Conservation (phyloP, 1,140 invertebrate genomes). For the Dendrolimus kikuchii region DNA sequence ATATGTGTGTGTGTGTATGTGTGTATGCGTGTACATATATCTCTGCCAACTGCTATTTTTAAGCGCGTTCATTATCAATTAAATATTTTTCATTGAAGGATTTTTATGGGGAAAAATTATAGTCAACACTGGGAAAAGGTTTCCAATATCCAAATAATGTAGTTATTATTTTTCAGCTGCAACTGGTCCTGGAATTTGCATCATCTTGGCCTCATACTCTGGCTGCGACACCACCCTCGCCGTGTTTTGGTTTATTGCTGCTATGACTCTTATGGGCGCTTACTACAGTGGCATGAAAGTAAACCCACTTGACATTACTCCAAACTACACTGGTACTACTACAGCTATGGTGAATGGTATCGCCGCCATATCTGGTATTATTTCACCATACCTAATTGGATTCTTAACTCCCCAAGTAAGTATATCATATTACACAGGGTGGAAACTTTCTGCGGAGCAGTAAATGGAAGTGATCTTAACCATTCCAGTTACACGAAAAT, state of each 20-base stretch:
- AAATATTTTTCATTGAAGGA: too few relatives aligned
- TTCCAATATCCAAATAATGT: neutral
- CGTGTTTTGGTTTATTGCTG: slow-evolving; percentile 78
- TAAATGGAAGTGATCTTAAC: too few relatives aligned
- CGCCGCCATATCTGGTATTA: slow-evolving; percentile 85
- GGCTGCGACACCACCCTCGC: slow-evolving; percentile 79
- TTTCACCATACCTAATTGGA: slow-evolving; percentile 85
- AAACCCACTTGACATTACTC: slow-evolving; percentile 87
- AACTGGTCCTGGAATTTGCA: slow-evolving; percentile 82
- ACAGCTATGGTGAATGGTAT: slow-evolving; percentile 91
- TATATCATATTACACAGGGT: slow-evolving; percentile 12
- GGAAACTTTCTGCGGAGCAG: too few relatives aligned
- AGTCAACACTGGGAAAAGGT: neutral
- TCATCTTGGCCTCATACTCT: slow-evolving; percentile 86
- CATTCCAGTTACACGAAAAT: too few relatives aligned
- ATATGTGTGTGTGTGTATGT: too few relatives aligned
- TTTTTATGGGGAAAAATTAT: too few relatives aligned
- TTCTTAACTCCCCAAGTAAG: slow-evolving; percentile 80
- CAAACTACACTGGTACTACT: slow-evolving; percentile 86
- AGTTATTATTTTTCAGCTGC: slow-evolving; percentile 73
- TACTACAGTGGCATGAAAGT: slow-evolving; percentile 85
- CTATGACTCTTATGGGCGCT: slow-evolving; percentile 83
- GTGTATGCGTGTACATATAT: too few relatives aligned
- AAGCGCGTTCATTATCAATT: too few relatives aligned
- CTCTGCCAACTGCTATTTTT: too few relatives aligned